Base-by-base conservation (phyloP, 2,888 invertebrate genomes). In the Eupithecia vulgata region DNA sequence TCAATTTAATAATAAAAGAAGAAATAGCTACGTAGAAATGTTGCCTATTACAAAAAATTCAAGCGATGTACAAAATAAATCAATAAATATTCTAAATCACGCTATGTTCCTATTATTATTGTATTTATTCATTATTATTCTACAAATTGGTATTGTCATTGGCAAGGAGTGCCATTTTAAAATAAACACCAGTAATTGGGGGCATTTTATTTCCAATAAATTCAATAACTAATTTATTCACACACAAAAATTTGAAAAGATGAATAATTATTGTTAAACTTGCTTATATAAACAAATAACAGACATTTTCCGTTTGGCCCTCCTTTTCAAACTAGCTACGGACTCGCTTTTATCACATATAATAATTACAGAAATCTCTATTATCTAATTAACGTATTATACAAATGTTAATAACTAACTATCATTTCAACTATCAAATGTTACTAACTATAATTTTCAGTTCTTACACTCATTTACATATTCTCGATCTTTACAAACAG, bases 111-210 rank as follows among this genome's bases (percentile, higher is more conserved):
- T 73, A 71, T 68, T 78, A 71, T 68, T 78, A 77, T 72, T 76
- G 70, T 74, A 72, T 74, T 66, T 57, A 52, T 48, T 48, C 48
- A n/a, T 67, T 40, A 42, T 72, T 79, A 71, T 65, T 71, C 68
- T 75, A 78, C 73, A 74, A 79, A 76, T 79, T 81, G 68, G 83
- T 91, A 90, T 91, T 91, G 90, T 91, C 91, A 90, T 87, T 91
- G 90, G 90, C 89, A 90, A 90, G 81, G 79, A 80, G 81, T 85
- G 84, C 86, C 84, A 79, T 78, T 61, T 76, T 80, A 82, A 77
- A 71, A 68, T 12, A 59, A 64, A 25, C 45, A 42, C 66, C 65
- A 59, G 30, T 59, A 45, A 67, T 61, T 74, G 74, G 67, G 72
- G 75, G 65, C 75, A 40, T 59, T 70, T 69, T 34, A 62, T 68